Conservation (phyloP, 2,888 invertebrate genomes). For the Augochlorella aurata region DNA sequence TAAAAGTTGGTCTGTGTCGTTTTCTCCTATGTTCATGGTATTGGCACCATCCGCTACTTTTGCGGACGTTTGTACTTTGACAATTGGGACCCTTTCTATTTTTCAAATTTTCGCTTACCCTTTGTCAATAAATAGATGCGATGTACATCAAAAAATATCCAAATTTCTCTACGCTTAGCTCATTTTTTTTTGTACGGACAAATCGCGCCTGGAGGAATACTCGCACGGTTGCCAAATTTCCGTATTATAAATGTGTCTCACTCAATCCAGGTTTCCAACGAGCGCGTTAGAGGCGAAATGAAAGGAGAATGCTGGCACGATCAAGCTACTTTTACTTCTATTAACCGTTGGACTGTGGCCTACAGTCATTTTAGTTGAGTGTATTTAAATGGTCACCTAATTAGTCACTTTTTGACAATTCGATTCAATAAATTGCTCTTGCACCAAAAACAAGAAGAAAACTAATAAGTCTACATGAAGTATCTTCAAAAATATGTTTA, state of each 20-base stretch:
- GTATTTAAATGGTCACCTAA: no score
- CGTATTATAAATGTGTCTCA: not conserved
- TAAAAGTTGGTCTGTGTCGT: no score
- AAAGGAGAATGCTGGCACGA: not conserved
- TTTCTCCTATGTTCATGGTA: not conserved
- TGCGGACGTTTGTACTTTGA: not conserved
- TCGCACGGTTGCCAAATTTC: not conserved
- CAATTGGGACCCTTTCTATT: not conserved
- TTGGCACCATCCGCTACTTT: not conserved
- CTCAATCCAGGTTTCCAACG: not conserved
- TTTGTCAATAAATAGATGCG: not conserved
- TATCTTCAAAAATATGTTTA: no score
- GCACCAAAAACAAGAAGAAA: no score
- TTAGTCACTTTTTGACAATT: no score
- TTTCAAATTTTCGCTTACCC: not conserved
- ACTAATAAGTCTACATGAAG: no score
- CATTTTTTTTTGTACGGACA: not conserved
- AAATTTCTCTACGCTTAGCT: not conserved
- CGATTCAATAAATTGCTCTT: no score
- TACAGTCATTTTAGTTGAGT: no score
- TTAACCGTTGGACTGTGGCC: not conserved
- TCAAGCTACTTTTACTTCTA: not conserved
- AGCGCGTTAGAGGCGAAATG: not conserved
- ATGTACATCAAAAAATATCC: not conserved
- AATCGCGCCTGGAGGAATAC: not conserved